Evolutionary conservation across 2,797 vertebrate genomes (phyloP), one percentile per base, ranked within the genome.

Genomic region (Cheirogaleus major): DNA sequence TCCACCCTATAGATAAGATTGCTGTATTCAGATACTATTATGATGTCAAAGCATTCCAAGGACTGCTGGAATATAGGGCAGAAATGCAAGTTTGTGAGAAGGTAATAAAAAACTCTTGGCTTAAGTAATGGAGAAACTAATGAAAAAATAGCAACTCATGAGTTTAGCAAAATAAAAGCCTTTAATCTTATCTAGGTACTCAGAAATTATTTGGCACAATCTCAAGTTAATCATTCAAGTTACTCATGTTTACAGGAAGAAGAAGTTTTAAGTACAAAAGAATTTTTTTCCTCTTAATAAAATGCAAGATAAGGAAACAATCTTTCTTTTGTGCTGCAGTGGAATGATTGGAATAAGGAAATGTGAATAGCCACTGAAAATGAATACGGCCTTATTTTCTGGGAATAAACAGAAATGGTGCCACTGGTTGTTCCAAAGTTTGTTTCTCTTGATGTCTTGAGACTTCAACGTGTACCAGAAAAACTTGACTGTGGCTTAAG

Each of bases 1-100:
- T 92, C 97, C 89, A 86, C 80, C 59, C n/a, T 75, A 25, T 81
- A 82, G 48, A 73, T 91, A 96, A 69, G 30, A 91, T 94, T 98
- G n/a, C 75, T 96, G 76, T 96, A 43, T 91, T 88, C 89, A 52
- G 73, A 96, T 96, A 93, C 61, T 95, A 96, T 48, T 48, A 7
- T 94, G 69, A 85, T 23, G 7, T 89, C 88, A 98, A 98, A 97
- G 13, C 27, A 76, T 97, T 95, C 93, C 96, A 98, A 96, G 7
- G 90, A 96, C 78, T 95, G 78, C 6, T 92, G 89, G 96, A 97
- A 96, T 96, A 91, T 95, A 87, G 93, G 95, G 76, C 43, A 22
- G 10, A 96, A 97, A 81, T 85, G 59, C n/a, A 97, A 93, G 18
- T n/a, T 97, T 95, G 76, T 91, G 57, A 95, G 79, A 25, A 59